Evolutionary conservation across 2,888 invertebrate species (phyloP), one percentile per base, ranked within the genome.

Genomic region (Tortricodes alternella): DNA sequence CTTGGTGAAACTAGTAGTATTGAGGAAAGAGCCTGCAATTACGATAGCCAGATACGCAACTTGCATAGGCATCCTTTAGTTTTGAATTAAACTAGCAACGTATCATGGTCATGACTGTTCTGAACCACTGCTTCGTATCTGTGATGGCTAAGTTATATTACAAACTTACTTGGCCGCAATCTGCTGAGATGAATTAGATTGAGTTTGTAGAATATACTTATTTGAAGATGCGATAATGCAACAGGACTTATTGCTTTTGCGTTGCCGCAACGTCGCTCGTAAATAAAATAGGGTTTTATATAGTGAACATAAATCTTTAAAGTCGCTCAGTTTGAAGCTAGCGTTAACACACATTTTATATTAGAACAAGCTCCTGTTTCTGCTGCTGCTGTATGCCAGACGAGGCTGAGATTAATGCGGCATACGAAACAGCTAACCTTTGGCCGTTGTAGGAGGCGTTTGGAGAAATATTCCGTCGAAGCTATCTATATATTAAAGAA

Each of bases 1-100:
- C 66, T 56, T 57, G 63, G 62, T 60, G 65, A 68, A 70, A 65
- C 65, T 62, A 58, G 58, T 63, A 52, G 58, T 65, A 62, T 62
- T 67, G 66, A 68, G 71, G 62, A 60, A 76, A 73, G 62, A 61
- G 65, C 62, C 65, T 69, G 72, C 63, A 75, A 78, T 80, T 78
- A 74, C 69, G 65, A 59, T 65, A 65, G 65, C 74, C 76, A 71
- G 68, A 77, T 76, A 74, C 58, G 61, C 63, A 61, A 60, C 66
- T 62, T 66, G 70, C 68, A 65, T 65, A 66, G 62, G 58, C 60
- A 57, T 62, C 61, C 53, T 46, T 24, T 19, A 29, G 16, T 58
- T 70, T 71, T 70, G 70, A 56, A 62, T 60, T 46, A 44, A 58
- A 53, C 48, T 43, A 29, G 29, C 48, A 50, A 50, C 50, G 44